Base-by-base conservation (phyloP, 2,888 invertebrate species). In the Diogma glabrata region DNA sequence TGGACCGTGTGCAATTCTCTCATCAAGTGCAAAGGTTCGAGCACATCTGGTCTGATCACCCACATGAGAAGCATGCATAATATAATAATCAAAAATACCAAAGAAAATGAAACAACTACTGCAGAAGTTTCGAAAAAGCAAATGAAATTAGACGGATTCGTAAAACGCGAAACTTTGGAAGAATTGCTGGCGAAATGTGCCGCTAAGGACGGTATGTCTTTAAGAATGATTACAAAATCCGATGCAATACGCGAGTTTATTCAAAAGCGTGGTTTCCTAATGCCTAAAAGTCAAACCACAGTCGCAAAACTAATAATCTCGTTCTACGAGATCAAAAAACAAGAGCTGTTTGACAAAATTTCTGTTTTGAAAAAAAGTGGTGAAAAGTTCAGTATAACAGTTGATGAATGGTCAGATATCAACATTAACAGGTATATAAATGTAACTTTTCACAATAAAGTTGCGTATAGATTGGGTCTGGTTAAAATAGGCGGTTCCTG, bases 241-340 rank as follows among this genome's bases (percentile, higher is more conserved):
- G 19, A 40, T 19, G 19, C 17, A 40, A n/a, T n/a, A 40, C 40
- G 40, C 40, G 40, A 40, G 40, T 40, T 40, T 40, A 40, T 40
- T 40, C 40, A 40, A 40, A 40, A 40, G 40, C 40, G 40, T 3
- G 40, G 40, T 40, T 40, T 40, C 19, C 19, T 36, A 36, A 28
- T 28, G 28, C 28, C 28, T 7, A 28, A 28, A 28, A 28, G 28
- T 28, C 28, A 28, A 28, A 28, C 33, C 33, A 33, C 33, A 33
- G 33, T 33, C 4, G 4, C 4, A 33, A 33, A 33, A 33, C 10
- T 6, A 33, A 33, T 33, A 33, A 33, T 33, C 33, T 33, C 10
- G 33, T 33, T 33, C 6, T 33, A 33, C 33, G 33, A 33, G 33
- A 33, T 33, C 33, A 33, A 33, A 33, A 33, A 33, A 33, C 28